These are phyloP conservation scores for Drymonia ruficornis DNA, from an alignment of 2,888 invertebrate genomes.

Conservation along the genomic window DNA sequence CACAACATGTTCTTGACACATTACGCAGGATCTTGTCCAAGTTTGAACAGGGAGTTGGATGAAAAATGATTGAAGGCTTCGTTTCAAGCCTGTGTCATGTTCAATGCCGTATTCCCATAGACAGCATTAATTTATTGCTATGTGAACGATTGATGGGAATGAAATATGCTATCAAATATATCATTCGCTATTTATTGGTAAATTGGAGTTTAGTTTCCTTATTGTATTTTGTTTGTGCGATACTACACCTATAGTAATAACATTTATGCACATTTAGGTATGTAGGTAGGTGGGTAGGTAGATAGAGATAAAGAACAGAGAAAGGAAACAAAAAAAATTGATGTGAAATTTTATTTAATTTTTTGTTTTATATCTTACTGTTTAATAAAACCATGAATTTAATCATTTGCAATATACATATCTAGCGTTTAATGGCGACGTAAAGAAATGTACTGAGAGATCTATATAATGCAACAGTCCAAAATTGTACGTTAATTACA, in stretches of 20 bases:
- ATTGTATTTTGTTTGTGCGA: no score
- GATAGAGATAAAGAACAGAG: no score
- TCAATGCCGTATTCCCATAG: conserved; percentile 2
- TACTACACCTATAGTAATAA: background rate
- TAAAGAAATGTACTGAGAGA: conserved; percentile 34
- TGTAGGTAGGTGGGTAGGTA: no score
- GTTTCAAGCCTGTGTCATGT: conserved; percentile 2
- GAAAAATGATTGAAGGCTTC: conserved; percentile 26
- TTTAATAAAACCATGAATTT: conserved; percentile 8
- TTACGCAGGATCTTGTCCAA: conserved; percentile 41
- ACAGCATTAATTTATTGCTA: conserved; percentile 5
- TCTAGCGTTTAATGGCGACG: conserved; percentile 27
- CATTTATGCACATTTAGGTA: no score
- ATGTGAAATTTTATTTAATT: conserved; percentile 31
- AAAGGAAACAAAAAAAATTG: conserved; percentile 25
- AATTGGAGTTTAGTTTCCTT: conserved; percentile 2
- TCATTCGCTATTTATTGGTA: background rate
- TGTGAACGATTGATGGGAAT: conserved; percentile 2
- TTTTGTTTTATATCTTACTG: conserved; percentile 26
- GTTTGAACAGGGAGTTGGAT: conserved; percentile 21
- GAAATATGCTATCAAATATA: background rate
- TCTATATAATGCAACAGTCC: conserved; percentile 36
- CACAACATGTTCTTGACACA: conserved; percentile 41
- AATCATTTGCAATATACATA: conserved; percentile 5
- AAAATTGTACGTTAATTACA: conserved; percentile 33